phyloP scores from a whole-genome alignment of 1,140 invertebrate species.

The Gryon sp. region DNA sequence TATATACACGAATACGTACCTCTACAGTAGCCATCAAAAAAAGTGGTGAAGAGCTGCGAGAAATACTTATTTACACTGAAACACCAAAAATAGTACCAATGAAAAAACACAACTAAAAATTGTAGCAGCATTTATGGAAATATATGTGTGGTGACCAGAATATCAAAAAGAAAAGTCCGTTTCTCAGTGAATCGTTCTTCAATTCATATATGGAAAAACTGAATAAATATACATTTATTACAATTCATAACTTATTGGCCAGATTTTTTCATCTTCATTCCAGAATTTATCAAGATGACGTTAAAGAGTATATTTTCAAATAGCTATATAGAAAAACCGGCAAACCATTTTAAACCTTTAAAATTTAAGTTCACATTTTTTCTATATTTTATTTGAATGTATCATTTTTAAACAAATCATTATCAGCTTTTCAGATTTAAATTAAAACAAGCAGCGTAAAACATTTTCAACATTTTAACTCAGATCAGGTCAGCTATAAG shows the following conservation, averaged over 20 bases:
- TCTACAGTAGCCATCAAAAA: conserved; percentile 4
- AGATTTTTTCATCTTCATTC: conserved; percentile 46
- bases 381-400: no score
- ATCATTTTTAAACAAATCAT: no score
- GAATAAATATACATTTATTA: conserved; percentile 57
- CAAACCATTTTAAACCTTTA: no score
- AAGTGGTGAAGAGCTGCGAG: conserved; percentile 22
- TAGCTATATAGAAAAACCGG: no score
- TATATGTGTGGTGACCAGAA: conserved; percentile 56
- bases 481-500: no score
- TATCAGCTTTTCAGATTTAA: no score
- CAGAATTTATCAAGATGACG: no score
- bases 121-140: conserved; percentile 61
- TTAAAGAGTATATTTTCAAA: no score
- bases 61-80: conserved; percentile 30
- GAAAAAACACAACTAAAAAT: conserved; percentile 51
- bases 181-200: conserved; percentile 59
- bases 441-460: no score
- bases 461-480: no score
- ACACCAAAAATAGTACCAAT: conserved; percentile 39
- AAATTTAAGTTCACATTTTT: no score
- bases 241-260: conserved; percentile 13
- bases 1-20: neutral
- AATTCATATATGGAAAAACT: conserved; percentile 53
- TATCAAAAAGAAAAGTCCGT: conserved; percentile 46